Evolutionary conservation across 2,797 vertebrate species (phyloP).

Genomic region (Myotis daubentonii): DNA sequence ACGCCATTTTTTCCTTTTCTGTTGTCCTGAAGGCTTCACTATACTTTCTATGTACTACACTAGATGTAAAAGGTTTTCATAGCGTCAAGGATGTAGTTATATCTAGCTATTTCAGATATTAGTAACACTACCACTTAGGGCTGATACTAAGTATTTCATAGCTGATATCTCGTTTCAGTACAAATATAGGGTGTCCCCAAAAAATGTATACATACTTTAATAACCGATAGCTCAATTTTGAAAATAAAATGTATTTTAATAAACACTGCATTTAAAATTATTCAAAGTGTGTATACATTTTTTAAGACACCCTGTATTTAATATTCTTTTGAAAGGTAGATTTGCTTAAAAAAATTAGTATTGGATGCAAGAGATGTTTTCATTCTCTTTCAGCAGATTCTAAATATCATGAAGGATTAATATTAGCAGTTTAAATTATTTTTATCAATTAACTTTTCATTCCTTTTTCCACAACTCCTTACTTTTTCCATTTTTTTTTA

Average conservation of each 20-base stretch:
- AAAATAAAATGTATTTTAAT: not conserved
- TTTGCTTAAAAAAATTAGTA: not conserved
- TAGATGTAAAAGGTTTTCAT: not conserved
- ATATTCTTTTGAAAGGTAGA: not conserved
- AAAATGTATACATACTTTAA: not conserved
- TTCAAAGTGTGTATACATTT: not conserved
- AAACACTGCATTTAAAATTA: not conserved
- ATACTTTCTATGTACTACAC: slow-evolving; percentile 21
- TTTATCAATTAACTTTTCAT: slow-evolving; percentile 34
- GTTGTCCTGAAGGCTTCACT: not conserved
- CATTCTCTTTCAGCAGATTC: not conserved
- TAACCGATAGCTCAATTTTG: not conserved
- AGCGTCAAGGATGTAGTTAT: not conserved
- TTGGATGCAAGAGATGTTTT: slow-evolving; percentile 19
- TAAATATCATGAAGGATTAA: slow-evolving; percentile 26
- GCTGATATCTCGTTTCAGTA: not conserved
- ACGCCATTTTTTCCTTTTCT: slow-evolving; percentile 36
- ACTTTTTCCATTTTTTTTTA: not conserved
- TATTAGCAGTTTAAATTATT: slow-evolving; percentile 17
- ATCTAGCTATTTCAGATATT: not conserved
- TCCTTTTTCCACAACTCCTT: slow-evolving; percentile 9
- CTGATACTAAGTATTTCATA: not conserved
- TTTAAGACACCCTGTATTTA: not conserved
- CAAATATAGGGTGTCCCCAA: not conserved
- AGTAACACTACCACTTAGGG: not conserved